These are phyloP conservation scores for Pseudococcus longispinus DNA, from an alignment of 2,888 invertebrate genomes.

Conservation along the genomic window DNA sequence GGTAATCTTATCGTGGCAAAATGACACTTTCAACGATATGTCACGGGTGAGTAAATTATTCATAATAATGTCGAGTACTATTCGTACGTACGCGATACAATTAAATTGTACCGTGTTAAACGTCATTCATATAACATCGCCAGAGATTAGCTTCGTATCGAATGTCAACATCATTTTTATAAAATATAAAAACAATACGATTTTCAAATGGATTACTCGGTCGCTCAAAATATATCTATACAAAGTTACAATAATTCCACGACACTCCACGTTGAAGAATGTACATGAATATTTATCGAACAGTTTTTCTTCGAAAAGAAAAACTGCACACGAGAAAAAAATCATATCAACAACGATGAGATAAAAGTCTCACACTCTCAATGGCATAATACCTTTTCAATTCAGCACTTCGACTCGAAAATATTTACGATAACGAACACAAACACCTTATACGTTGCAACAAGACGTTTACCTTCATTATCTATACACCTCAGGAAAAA, in stretches of 20 bases:
- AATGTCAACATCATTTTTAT: constrained; percentile 4
- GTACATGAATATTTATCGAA: too few relatives aligned
- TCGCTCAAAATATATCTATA: not conserved
- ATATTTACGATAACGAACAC: too few relatives aligned
- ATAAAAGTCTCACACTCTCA: not conserved
- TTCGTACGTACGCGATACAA: not conserved
- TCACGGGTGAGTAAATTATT: not conserved
- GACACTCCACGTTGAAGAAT: too few relatives aligned
- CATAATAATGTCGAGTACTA: not conserved
- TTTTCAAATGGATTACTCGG: not conserved
- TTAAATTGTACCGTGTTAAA: not conserved
- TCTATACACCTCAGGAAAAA: not conserved
- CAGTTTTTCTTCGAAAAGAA: too few relatives aligned
- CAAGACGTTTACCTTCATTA: not conserved
- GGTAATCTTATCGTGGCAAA: not conserved
- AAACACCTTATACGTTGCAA: too few relatives aligned
- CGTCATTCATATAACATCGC: not conserved
- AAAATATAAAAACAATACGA: constrained; percentile 20
- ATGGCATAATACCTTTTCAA: not conserved
- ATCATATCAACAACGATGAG: not conserved
- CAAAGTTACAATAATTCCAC: not conserved
- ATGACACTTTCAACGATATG: constrained; percentile 5
- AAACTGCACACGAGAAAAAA: not conserved
- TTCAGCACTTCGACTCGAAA: not conserved
- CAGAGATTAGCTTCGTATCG: constrained; percentile 14